Conservation (phyloP, 1,140 invertebrate genomes). For the Akabosia matsudoensis region DNA sequence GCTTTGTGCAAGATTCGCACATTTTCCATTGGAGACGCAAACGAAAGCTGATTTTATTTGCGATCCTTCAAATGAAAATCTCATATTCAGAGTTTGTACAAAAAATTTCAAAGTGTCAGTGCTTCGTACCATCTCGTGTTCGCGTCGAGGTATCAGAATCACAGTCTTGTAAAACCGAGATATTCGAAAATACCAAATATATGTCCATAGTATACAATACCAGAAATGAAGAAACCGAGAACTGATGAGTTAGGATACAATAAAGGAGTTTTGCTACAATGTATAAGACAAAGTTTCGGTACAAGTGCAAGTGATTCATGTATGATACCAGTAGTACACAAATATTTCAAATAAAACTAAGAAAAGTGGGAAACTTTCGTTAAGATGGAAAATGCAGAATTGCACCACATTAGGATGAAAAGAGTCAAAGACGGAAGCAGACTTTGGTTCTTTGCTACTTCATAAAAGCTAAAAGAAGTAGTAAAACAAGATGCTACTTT, state of each 20-base stretch:
- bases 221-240: no score
- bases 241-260: no score
- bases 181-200: no score
- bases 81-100: neutral
- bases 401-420: neutral
- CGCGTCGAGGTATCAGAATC: no score
- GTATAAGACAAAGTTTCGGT: no score
- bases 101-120: no score
- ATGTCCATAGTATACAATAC: no score
- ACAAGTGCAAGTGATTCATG: neutral
- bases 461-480: neutral
- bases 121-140: no score
- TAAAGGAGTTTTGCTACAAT: no score
- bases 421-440: neutral
- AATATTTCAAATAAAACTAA: neutral
- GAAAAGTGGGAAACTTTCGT: neutral
- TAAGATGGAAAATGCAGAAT: slow-evolving; percentile 1
- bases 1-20: neutral
- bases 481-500: neutral
- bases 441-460: neutral
- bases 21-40: slow-evolving; percentile 2
- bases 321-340: neutral
- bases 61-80: neutral
- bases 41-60: slow-evolving; percentile 10
- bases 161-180: no score